Conservation (phyloP, 2,888 invertebrate genomes). For the Flexamia atlantica region DNA sequence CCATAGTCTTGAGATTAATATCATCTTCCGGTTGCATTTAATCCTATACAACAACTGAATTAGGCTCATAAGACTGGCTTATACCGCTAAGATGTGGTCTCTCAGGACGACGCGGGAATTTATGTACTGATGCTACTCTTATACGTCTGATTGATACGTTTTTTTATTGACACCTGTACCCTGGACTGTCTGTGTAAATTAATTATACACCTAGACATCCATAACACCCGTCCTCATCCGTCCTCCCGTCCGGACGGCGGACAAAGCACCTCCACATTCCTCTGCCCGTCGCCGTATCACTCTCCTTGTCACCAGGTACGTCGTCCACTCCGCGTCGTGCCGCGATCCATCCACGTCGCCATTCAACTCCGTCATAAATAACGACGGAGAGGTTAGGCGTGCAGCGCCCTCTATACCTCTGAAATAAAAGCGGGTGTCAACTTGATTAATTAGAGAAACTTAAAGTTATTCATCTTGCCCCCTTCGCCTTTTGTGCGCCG, state of each 20-base stretch:
- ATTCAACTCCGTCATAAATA: constrained; percentile 57
- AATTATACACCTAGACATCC: no score
- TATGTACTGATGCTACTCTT: no score
- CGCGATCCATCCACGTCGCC: constrained; percentile 64
- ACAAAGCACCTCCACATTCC: not conserved
- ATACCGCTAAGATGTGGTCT: no score
- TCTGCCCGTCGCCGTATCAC: not conserved
- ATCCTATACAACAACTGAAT: no score
- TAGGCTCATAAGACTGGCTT: no score
- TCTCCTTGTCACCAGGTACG: not conserved
- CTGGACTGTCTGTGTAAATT: no score
- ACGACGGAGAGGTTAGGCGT: constrained; percentile 62
- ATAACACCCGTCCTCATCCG: no score
- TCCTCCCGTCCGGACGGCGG: not conserved
- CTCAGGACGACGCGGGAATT: no score
- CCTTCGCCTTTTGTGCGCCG: constrained; percentile 63
- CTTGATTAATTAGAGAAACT: constrained; percentile 71
- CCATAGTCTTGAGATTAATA: no score
- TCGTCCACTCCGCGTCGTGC: not conserved
- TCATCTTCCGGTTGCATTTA: no score
- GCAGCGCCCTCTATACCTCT: constrained; percentile 62
- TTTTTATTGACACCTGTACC: no score
- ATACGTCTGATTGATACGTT: no score
- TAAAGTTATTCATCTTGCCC: constrained; percentile 70
- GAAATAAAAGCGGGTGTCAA: constrained; percentile 71